Evolutionary conservation across 2,113 vertebrate genomes (phyloP), one percentile per base, ranked within the genome.

Genomic region (Silurus meridionalis): DNA sequence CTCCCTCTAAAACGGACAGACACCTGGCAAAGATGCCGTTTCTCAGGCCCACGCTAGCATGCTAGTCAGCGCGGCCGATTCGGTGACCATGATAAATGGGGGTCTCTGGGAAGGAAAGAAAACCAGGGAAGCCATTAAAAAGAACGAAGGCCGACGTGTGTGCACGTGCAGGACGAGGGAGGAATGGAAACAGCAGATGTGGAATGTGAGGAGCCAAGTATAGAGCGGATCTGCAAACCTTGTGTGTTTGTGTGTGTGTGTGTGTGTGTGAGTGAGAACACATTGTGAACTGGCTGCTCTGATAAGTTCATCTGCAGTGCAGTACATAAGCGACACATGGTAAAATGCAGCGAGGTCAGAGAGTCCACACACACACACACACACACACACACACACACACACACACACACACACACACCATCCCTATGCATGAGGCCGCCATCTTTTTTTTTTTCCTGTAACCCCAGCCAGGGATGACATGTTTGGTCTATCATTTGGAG

Each of bases 401-500:
- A 85, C 28, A 78, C 93, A 92, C 93, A 90, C 84, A 15, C 61
- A 80, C 72, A 28, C 57, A 21, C 52, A 17, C 80, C 86, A 19
- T 80, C 75, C 88, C 89, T 90, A 91, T 89, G 91, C 85, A 87
- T 86, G 79, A 88, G n/a, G 57, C 90, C 66, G 90, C 91, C 89
- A 91, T 91, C 87, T 92, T 83, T 83, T 66, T 90, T 90, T 50
- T 66, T 90, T 90, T 50, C 83, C 79, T 90, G 92, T 87, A 94
- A 93, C 88, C 72, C 80, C 90, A 95, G 94, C 93, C 93, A 91
- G 90, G 91, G 91, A 94, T 91, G 93, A 95, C 93, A 92, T 92
- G 92, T 92, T 92, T 92, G 93, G 94, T 94, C 94, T 94, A 92
- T 93, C 93, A 86, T 87, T 85, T 92, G 95, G 93, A 94, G 92